Evolutionary conservation across 1,140 invertebrate genomes (phyloP).

Genomic region (roundworm (Caenorhabditis elegans)): DNA sequence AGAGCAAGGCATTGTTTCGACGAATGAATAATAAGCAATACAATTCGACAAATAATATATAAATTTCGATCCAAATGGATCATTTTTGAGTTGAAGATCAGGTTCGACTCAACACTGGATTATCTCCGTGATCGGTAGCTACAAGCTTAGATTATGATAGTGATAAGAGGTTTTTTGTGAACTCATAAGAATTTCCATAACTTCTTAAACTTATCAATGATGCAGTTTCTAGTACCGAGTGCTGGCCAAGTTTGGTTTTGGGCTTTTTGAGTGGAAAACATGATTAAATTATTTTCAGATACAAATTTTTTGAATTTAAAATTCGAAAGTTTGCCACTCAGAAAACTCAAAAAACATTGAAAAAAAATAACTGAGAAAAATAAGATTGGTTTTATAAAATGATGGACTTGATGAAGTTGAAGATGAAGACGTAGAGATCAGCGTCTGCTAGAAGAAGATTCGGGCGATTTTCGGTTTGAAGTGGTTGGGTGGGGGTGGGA

Average conservation of each 20-base stretch:
- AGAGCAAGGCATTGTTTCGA: no score
- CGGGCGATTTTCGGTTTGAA: not conserved
- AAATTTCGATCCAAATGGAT: not conserved
- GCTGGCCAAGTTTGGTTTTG: not conserved
- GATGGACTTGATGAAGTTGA: not conserved
- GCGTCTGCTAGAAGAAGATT: conserved; percentile 5
- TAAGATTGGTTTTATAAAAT: not conserved
- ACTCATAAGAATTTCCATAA: no score
- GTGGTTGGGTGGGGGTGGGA: not conserved
- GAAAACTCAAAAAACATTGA: not conserved
- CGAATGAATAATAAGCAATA: no score
- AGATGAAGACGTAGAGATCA: conserved; percentile 8
- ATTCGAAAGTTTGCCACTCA: no score
- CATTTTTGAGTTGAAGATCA: conserved; percentile 25
- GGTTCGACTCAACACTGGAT: conserved; percentile 28
- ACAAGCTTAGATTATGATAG: not conserved
- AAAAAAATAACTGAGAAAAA: not conserved
- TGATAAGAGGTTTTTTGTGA: not conserved
- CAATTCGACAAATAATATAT: not conserved
- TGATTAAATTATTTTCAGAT: no score
- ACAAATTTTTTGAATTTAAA: no score
- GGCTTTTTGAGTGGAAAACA: not conserved
- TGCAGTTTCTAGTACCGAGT: conserved; percentile 10
- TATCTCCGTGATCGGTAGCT: conserved; percentile 21
- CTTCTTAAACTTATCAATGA: not conserved